Evolutionary conservation across 2,888 invertebrate species (phyloP).

Genomic region (Tethea ocularis): DNA sequence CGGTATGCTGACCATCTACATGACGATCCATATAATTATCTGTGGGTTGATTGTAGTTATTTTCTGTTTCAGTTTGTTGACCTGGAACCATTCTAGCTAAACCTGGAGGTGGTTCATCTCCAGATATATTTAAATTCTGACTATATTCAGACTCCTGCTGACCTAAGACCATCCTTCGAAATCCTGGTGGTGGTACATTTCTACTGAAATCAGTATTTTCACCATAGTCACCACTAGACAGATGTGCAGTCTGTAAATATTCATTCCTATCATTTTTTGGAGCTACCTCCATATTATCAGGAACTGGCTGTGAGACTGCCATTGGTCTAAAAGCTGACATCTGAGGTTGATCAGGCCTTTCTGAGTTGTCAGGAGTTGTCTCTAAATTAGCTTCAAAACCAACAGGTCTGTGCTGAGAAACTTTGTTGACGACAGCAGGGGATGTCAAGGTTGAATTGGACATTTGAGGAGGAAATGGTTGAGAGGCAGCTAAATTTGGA

Average conservation of each 20-base stretch:
- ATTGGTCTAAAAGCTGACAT: slow-evolving; percentile 48
- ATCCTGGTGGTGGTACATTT: slow-evolving; percentile 85
- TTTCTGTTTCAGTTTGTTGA: slow-evolving; percentile 71
- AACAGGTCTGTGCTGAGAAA: slow-evolving; percentile 61
- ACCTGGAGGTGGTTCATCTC: slow-evolving; percentile 81
- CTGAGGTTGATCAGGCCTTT: slow-evolving; percentile 83
- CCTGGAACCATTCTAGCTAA: slow-evolving; percentile 81
- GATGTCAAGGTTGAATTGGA: slow-evolving; percentile 61
- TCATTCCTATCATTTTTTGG: slow-evolving; percentile 89
- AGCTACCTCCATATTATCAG: slow-evolving; percentile 85
- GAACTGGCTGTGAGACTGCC: slow-evolving; percentile 57
- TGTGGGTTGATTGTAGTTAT: slow-evolving; percentile 60
- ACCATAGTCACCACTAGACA: slow-evolving; percentile 83
- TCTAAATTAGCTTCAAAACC: slow-evolving; percentile 85
- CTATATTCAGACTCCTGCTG: slow-evolving; percentile 84
- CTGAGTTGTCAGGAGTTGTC: slow-evolving; percentile 87
- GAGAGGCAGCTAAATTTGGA: slow-evolving; percentile 34
- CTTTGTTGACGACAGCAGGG: slow-evolving; percentile 62
- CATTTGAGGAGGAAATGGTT: slow-evolving; percentile 54
- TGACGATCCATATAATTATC: slow-evolving; percentile 74
- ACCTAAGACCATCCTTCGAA: slow-evolving; percentile 87
- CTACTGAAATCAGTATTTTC: slow-evolving; percentile 73
- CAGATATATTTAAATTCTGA: slow-evolving; percentile 57
- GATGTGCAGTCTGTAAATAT: slow-evolving; percentile 90
- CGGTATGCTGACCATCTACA: slow-evolving; percentile 71